Base-by-base conservation (phyloP, 2,888 invertebrate genomes). In the Morpho achilles region DNA sequence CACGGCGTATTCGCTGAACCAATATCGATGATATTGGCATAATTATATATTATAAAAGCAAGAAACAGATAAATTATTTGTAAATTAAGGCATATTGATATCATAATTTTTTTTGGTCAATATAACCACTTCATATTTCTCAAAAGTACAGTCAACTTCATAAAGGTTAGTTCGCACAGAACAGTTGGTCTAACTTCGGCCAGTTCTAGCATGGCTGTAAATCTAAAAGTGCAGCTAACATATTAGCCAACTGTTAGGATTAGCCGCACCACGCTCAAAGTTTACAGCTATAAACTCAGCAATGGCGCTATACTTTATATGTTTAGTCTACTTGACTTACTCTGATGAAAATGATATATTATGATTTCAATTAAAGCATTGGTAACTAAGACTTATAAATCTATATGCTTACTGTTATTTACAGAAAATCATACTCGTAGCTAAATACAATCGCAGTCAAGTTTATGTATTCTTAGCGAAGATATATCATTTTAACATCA, bases 171-270 rank as follows among this genome's bases (percentile, higher is more conserved):
- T 52, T 5, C 51, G 42, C 52, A 60, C 47, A 55, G 46, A 51
- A 53, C 49, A 51, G 45, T 52, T 55, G 23, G 55, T 56, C 43
- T n/a, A 58, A 61, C 58, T 56, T 48, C 48, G 53, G 50, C 50
- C 61, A 53, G 53, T 50, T 56, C 46, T 53, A 61, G 58, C 59
- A 56, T 50, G 58, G 51, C 58, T 55, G 59, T 64, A 64, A 64
- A 64, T 64, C 60, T 62, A 53, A 64, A 64, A 64, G 64, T 62
- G 54, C 60, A 50, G 58, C 53, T 59, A 59, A 62, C 62, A 56
- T 60, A 62, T 64, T 60, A 58, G 60, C 62, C 60, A 59, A 64
- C 60, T 64, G 64, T 64, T 62, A 62, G 60, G 60, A 64, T 62
- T 64, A 62, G 62, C 60, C 56, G 53, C 58, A 56, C 60, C 60